Base-by-base conservation (phyloP, 2,888 invertebrate species). In the Dione vanillae region DNA sequence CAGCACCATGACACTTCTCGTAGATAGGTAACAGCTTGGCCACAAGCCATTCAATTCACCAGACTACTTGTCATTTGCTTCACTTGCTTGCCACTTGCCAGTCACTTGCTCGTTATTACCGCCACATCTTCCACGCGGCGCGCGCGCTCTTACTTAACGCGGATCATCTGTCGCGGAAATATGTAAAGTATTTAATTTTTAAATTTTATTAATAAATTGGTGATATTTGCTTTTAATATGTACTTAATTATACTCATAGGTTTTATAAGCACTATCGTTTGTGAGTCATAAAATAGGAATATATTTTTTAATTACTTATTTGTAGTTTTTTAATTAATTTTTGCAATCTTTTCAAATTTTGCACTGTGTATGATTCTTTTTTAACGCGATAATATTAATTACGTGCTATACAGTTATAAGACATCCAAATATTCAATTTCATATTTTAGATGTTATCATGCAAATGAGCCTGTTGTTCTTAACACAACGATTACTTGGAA, bases 1-100 rank as follows among this genome's bases (percentile, higher is more conserved):
- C 59, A 74, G 66, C 72, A 69, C 80, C 70, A 72, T 80, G 77
- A 73, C 83, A 16, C 78, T 77, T 47, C 77, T 73, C 61, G 75
- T 78, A 64, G 74, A 78, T 75, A 79, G 80, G 80, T 80, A 75
- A 40, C 58, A 19, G 35, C 6, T 54, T 11, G 11, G n/a, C 45
- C n/a, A 45, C 6, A n/a, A 14, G 43, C n/a, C 43, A 1, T 14
- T 14, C 7, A 14, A 40, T 40, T 40, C 11, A 11, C 40, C 11
- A 40, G 5, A 10, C 40, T 9, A 40, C 40, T 10, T 40, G 40
- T 40, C 40, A 40, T 11, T 40, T 40, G 8, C 11, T 11, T 7
- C 40, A 40, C 45, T n/a, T 16, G 9, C 12, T 19, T 9, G 37
- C 37, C 16, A 40, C 0, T 37, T 54, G 16, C 41, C 27, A n/a